phyloP scores from a whole-genome alignment of 2,113 vertebrate species.

The Embiotoca jacksoni region DNA sequence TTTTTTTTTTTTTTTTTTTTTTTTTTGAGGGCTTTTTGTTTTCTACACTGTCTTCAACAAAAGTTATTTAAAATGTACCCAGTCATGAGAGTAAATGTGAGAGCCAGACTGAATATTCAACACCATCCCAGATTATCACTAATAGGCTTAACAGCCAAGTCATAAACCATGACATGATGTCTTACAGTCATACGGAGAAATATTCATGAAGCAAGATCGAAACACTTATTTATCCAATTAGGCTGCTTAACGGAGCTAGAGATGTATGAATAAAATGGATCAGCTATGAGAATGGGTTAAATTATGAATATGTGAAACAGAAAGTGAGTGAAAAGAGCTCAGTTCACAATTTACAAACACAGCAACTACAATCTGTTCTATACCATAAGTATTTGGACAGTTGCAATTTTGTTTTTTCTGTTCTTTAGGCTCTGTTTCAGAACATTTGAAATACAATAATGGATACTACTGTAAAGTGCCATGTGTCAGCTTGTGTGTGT shows the following conservation, averaged over 20 bases:
- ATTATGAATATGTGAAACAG: neutral
- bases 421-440: no score
- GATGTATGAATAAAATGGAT: neutral
- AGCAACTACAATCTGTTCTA: neutral
- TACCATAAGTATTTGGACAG: neutral
- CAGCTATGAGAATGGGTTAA: neutral
- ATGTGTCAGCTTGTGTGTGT: no score
- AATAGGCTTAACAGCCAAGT: conserved; percentile 30
- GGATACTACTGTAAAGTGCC: no score
- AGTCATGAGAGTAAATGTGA: neutral
- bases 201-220: conserved; percentile 1
- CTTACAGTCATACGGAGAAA: neutral
- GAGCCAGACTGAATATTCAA: conserved; percentile 4
- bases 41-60: neutral
- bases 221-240: conserved; percentile 20
- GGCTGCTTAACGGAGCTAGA: neutral
- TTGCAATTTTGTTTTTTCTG: no score
- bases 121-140: conserved; percentile 1
- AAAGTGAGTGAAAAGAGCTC: neutral
- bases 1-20: neutral
- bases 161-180: conserved; percentile 16
- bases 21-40: neutral
- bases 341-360: neutral
- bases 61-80: neutral
- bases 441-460: no score